phyloP scores from a whole-genome alignment of 2,113 vertebrate genomes.

The Serinus canaria region DNA sequence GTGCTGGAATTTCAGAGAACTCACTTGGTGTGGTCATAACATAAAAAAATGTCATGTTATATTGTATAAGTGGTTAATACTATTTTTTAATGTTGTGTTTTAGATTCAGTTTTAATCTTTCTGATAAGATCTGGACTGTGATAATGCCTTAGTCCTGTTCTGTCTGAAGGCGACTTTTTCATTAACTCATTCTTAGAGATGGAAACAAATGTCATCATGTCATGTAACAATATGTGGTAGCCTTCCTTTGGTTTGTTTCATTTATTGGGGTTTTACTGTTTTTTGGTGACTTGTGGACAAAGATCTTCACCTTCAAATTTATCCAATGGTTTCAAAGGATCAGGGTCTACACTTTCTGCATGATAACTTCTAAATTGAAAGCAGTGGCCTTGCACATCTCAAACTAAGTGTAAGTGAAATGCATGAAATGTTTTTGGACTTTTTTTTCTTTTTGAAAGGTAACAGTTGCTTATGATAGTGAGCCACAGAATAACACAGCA shows the following conservation, averaged over 20 bases:
- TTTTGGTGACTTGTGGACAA: background rate
- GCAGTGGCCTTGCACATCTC: background rate
- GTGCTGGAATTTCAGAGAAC: background rate
- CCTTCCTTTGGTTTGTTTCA: background rate
- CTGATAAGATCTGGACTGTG: background rate
- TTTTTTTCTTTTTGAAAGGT: background rate
- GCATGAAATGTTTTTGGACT: background rate
- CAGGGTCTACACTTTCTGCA: background rate
- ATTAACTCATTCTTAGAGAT: background rate
- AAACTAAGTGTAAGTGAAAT: background rate
- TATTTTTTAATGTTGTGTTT: background rate
- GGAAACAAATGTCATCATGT: background rate
- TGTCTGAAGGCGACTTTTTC: background rate
- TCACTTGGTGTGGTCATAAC: background rate
- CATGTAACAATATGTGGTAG: background rate
- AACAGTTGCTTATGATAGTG: background rate
- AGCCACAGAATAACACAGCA: background rate
- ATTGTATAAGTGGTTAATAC: background rate
- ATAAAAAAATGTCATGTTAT: background rate
- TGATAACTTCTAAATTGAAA: background rate
- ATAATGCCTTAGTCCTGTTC: background rate
- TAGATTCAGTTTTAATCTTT: background rate
- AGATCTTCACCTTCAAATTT: background rate
- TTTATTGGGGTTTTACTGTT: background rate
- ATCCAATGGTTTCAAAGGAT: background rate